Percentiles rank a stretch among this genome's conserved stretches.
These are phyloP conservation scores for Folsomia manolachei DNA, from an alignment of 2,888 invertebrate genomes.

Conservation along the genomic window DNA sequence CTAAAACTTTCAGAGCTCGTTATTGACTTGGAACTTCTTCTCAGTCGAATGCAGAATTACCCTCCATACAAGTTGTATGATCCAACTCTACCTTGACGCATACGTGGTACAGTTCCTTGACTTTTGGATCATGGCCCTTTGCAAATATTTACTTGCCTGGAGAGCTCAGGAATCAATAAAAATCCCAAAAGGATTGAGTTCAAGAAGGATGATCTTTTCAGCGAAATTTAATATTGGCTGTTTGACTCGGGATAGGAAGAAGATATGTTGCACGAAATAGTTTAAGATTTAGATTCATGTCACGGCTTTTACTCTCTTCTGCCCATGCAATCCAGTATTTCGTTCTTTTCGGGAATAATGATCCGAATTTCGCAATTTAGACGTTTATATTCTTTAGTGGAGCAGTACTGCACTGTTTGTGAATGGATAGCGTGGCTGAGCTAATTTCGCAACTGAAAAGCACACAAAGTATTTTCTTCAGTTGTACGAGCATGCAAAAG, in stretches of 20 bases:
- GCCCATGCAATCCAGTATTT: no score
- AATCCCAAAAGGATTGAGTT: background rate
- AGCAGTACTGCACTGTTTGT: background rate
- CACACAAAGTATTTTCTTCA: background rate
- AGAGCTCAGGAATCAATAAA: slow-evolving; percentile 1
- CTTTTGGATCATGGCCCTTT: slow-evolving; percentile 6
- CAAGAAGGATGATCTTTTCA: slow-evolving; percentile 1
- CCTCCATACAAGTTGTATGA: background rate
- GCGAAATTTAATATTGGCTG: background rate
- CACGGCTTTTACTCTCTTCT: background rate
- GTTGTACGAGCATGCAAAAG: background rate
- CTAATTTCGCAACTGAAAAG: background rate
- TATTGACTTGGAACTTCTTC: slow-evolving; percentile 14
- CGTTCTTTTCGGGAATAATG: no score
- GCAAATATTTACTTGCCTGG: slow-evolving; percentile 16
- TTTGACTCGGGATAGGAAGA: no score
- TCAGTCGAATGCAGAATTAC: slow-evolving; percentile 15
- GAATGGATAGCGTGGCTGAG: no score
- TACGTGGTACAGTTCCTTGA: no score
- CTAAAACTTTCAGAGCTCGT: slow-evolving; percentile 14
- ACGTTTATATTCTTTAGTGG: background rate
- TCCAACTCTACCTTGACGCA: no score
- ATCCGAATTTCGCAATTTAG: background rate
- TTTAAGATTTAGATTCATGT: background rate
- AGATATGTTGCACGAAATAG: background rate